Evolutionary conservation across 2,888 invertebrate genomes (phyloP).

Genomic region (Himalopsyche anomala): DNA sequence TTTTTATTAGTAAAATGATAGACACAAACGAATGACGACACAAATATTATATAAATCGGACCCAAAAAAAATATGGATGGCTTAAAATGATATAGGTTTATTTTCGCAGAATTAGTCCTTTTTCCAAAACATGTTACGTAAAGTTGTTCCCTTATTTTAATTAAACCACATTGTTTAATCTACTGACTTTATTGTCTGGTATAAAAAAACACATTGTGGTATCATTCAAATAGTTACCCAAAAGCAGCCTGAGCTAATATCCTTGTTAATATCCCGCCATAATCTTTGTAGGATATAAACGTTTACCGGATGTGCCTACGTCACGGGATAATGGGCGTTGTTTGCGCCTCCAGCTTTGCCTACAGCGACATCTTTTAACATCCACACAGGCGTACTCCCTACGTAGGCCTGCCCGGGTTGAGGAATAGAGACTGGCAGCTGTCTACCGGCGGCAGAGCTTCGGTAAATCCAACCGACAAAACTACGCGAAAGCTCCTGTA

Average conservation of each 20-base stretch:
- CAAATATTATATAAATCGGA: too few relatives aligned
- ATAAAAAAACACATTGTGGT: too few relatives aligned
- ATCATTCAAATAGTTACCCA: neutral
- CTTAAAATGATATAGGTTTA: too few relatives aligned
- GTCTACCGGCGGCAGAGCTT: conserved; percentile 42
- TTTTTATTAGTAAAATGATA: too few relatives aligned
- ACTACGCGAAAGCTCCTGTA: conserved; percentile 53
- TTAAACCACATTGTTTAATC: too few relatives aligned
- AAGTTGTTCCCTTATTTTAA: too few relatives aligned
- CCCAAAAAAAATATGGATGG: too few relatives aligned
- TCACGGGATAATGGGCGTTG: conserved; percentile 24
- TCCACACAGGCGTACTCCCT: neutral
- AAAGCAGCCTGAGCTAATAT: neutral
- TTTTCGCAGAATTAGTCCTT: too few relatives aligned
- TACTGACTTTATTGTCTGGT: too few relatives aligned
- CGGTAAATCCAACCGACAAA: conserved; percentile 46
- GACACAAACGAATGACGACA: too few relatives aligned
- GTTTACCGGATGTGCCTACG: conserved; percentile 22
- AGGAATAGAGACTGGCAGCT: conserved; percentile 51
- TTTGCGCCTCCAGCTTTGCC: conserved; percentile 18
- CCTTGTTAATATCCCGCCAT: neutral
- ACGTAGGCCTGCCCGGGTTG: conserved; percentile 25
- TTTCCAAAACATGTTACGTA: too few relatives aligned
- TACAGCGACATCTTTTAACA: conserved; percentile 30
- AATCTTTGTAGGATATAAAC: conserved; percentile 24